Evolutionary conservation across 2,888 invertebrate species (phyloP).

Genomic region (Erpobdella octoculata): DNA sequence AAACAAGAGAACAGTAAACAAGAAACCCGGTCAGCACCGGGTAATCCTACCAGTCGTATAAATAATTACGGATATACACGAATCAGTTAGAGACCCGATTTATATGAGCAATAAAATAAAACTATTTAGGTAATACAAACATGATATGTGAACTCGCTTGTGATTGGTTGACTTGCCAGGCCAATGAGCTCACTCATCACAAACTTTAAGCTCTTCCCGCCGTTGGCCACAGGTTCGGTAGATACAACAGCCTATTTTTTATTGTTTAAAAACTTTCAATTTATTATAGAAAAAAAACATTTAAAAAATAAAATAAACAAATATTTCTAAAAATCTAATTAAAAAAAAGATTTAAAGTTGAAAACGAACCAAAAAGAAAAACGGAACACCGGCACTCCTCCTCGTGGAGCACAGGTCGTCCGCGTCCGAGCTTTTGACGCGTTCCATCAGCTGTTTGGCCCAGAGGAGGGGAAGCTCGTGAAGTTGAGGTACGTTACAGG

Average conservation of each 20-base stretch:
- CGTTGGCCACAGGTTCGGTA: slow-evolving; percentile 18
- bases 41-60: too few relatives aligned
- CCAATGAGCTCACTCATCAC: slow-evolving; percentile 5
- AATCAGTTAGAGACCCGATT: too few relatives aligned
- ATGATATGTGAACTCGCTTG: slow-evolving; percentile 15
- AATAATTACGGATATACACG: too few relatives aligned
- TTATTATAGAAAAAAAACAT: slow-evolving; percentile 35
- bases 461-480: slow-evolving; percentile 47
- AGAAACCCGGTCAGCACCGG: too few relatives aligned
- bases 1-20: too few relatives aligned
- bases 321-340: too few relatives aligned
- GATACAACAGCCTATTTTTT: slow-evolving; percentile 10
- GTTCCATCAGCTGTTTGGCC: slow-evolving; percentile 49
- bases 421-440: slow-evolving; percentile 43
- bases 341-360: too few relatives aligned
- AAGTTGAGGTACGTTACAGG: slow-evolving; percentile 35
- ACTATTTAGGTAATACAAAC: neutral
- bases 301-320: too few relatives aligned
- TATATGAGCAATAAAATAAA: too few relatives aligned
- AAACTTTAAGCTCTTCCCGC: slow-evolving; percentile 8
- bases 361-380: slow-evolving; percentile 70
- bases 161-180: neutral
- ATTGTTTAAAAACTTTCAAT: neutral
- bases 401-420: slow-evolving; percentile 67
- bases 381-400: slow-evolving; percentile 87